Conservation (phyloP, 2,888 invertebrate species). For the Drosophila subquinaria region DNA sequence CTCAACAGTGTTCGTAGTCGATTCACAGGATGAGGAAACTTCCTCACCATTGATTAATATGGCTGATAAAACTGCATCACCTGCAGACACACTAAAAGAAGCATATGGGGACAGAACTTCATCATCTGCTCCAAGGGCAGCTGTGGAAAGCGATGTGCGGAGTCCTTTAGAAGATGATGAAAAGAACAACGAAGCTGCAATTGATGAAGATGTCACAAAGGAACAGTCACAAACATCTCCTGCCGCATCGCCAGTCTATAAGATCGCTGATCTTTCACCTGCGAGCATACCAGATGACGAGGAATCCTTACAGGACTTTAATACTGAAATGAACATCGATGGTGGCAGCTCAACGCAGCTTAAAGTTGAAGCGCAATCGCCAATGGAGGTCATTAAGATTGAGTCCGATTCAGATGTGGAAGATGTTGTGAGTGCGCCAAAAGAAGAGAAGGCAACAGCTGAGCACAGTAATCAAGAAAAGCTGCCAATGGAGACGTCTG, state of each 20-base stretch:
- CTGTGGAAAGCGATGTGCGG: background rate
- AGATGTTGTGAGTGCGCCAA: slow-evolving; percentile 8
- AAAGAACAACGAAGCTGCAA: slow-evolving; percentile 2
- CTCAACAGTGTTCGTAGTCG: slow-evolving; percentile 2
- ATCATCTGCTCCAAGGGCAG: slow-evolving; percentile 11
- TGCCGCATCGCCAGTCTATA: slow-evolving; percentile 27
- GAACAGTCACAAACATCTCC: slow-evolving; percentile 1
- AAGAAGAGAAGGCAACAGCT: background rate
- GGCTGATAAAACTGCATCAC: background rate
- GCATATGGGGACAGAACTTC: background rate
- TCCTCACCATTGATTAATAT: slow-evolving; percentile 1
- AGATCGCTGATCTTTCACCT: slow-evolving; percentile 43
- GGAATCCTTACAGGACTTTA: slow-evolving; percentile 28
- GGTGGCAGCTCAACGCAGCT: slow-evolving; percentile 5
- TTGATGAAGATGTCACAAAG: slow-evolving; percentile 15
- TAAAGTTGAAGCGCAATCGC: slow-evolving; percentile 17
- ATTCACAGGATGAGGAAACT: slow-evolving; percentile 29
- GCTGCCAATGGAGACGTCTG: slow-evolving; percentile 6
- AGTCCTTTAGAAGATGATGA: background rate
- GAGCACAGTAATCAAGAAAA: slow-evolving; percentile 17
- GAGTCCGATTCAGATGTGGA: slow-evolving; percentile 47
- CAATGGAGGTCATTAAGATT: slow-evolving; percentile 43
- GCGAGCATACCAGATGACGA: slow-evolving; percentile 45
- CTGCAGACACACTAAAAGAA: slow-evolving; percentile 3
- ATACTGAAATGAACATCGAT: slow-evolving; percentile 23